Evolutionary conservation across 2,888 invertebrate species (phyloP), one percentile per base, ranked within the genome.

Genomic region (Pseudococcus longispinus): DNA sequence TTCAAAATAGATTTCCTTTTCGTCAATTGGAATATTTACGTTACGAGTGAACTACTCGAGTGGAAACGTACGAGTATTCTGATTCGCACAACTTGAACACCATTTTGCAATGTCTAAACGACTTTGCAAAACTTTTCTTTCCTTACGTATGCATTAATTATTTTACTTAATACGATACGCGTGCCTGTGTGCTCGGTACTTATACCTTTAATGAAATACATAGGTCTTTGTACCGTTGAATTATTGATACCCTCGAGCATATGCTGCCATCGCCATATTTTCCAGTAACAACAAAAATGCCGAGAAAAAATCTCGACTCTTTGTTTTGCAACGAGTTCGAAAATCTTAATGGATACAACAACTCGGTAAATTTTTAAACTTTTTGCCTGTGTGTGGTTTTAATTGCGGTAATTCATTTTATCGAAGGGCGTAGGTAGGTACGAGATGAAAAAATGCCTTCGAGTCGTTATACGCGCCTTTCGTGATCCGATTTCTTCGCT

Each of bases 101-200:
- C 23, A 20, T 65, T 8, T 26, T 11, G 20, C 26, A 26, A 65
- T 15, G 11, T 46, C 44, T 46, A 23, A 65, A 26, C 26, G 13
- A 23, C 26, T 29, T 29, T 70, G 13, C 18, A 1, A 29, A 26
- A 65, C 13, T 65, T 65, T 13, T 32, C 18, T 70, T 70, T 13
- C 23, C 2, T 70, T 70, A 70, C 29, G 11, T 70, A 70, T 70
- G 70, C 70, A 70, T 70, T 70, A 70, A 70, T 70, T 70, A 70
- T 70, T 29, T 70, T 70, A 65, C 15, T 55, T 6, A 51, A 23
- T 65, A 26, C 9, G 70, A 15, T 20, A 70, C 70, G 70, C 29
- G 70, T 70, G 29, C 8, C 60, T 23, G n/a, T 37, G 5, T 65
- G 23, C 26, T 37, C n/a, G n/a, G 37, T 37, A 37, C 37, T 4